Evolutionary conservation across 2,888 invertebrate species (phyloP).

Genomic region (Ctena decussata): DNA sequence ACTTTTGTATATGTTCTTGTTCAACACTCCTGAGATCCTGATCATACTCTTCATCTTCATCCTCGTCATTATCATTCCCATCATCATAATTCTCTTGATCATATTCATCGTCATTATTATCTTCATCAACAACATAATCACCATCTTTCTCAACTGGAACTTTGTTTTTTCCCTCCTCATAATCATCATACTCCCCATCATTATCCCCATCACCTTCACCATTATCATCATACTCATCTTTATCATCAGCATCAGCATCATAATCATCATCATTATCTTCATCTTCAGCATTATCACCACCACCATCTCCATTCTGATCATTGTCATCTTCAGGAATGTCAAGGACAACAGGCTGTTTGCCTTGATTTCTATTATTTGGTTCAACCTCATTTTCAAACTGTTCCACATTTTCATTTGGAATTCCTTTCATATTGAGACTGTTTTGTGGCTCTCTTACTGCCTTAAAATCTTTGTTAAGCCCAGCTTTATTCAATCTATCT

Average conservation of each 20-base stretch:
- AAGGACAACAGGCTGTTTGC: neutral
- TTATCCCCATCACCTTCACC: constrained; percentile 55
- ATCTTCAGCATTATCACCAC: constrained; percentile 63
- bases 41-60: constrained; percentile 50
- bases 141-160: constrained; percentile 52
- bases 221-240: constrained; percentile 59
- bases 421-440: neutral
- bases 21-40: constrained; percentile 49
- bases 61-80: constrained; percentile 62
- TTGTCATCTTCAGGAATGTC: constrained; percentile 32
- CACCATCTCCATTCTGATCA: constrained; percentile 37
- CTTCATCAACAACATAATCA: constrained; percentile 39
- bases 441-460: neutral
- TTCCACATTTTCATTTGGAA: neutral
- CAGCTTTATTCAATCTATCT: neutral
- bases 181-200: constrained; percentile 21
- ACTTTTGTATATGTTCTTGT: constrained; percentile 33
- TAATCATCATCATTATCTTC: constrained; percentile 71
- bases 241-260: constrained; percentile 62
- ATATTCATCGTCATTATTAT: constrained; percentile 26
- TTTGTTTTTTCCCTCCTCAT: neutral
- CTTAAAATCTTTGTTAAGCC: too few species aligned
- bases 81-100: constrained; percentile 53
- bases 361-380: neutral
- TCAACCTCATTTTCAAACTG: neutral